These are phyloP conservation scores for Melanchra persicariae DNA, from an alignment of 2,888 invertebrate genomes.

Conservation along the genomic window DNA sequence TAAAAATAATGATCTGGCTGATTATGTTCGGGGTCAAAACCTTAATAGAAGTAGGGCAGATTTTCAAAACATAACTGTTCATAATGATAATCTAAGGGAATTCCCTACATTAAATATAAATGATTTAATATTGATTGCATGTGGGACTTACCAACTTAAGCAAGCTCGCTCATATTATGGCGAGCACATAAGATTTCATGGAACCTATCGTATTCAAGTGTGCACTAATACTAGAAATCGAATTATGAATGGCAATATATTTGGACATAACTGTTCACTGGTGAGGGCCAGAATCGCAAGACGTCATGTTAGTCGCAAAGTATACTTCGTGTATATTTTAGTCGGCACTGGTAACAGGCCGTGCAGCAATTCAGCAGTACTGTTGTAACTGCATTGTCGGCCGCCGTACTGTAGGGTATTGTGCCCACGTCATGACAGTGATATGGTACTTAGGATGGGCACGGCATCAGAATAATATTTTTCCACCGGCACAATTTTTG, in stretches of 20 bases:
- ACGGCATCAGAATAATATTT: slow-evolving; percentile 20
- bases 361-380: slow-evolving; percentile 8
- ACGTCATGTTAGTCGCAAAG: slow-evolving; percentile 21
- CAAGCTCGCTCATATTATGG: slow-evolving; percentile 28
- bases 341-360: slow-evolving; percentile 9
- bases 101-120: slow-evolving; percentile 6
- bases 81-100: not conserved
- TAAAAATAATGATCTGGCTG: slow-evolving; percentile 13
- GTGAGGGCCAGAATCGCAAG: slow-evolving; percentile 15
- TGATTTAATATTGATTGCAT: slow-evolving; percentile 20
- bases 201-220: slow-evolving; percentile 1
- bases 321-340: slow-evolving; percentile 18
- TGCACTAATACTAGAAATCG: slow-evolving; percentile 7
- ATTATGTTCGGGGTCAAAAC: not conserved
- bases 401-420: slow-evolving; percentile 26
- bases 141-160: slow-evolving; percentile 18
- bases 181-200: slow-evolving; percentile 28
- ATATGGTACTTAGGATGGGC: slow-evolving; percentile 28
- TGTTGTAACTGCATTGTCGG: slow-evolving; percentile 21
- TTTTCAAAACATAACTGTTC: slow-evolving; percentile 14
- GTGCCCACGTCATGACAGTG: slow-evolving; percentile 20
- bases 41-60: slow-evolving; percentile 14
- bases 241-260: not conserved
- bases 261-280: slow-evolving; percentile 7
- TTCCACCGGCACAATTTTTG: slow-evolving; percentile 21